phyloP scores from a whole-genome alignment of 2,888 invertebrate species.

The Polia nebulosa region DNA sequence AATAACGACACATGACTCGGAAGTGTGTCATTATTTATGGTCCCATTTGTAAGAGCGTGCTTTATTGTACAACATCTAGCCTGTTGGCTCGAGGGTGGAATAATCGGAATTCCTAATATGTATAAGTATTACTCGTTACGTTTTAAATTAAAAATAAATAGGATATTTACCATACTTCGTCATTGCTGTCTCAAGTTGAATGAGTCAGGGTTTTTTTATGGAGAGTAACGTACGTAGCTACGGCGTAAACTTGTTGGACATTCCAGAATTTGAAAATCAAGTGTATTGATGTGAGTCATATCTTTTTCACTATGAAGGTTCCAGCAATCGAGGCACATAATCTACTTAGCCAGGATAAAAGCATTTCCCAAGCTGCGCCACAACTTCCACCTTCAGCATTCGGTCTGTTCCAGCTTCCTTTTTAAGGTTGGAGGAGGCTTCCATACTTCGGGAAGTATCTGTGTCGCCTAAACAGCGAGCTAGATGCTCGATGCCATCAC shows the following conservation, averaged over 20 bases:
- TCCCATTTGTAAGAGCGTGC: conserved; percentile 63
- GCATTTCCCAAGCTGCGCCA: too few species aligned
- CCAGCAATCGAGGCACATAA: too few species aligned
- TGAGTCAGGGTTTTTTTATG: conserved; percentile 36
- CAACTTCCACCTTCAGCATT: too few species aligned
- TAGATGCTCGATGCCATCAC: too few species aligned
- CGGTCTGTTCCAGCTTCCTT: too few species aligned
- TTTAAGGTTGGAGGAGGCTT: too few species aligned
- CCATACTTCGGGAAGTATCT: too few species aligned
- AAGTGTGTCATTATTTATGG: conserved; percentile 60
- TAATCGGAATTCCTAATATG: conserved; percentile 70
- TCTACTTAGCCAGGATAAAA: too few species aligned
- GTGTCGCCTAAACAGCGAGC: too few species aligned
- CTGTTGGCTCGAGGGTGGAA: conserved; percentile 52
- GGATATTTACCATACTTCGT: conserved; percentile 45
- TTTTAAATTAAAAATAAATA: conserved; percentile 62
- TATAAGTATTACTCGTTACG: conserved; percentile 50
- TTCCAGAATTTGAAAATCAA: background rate
- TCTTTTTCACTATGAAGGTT: too few species aligned
- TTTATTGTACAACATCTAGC: conserved; percentile 69
- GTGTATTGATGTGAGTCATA: too few species aligned
- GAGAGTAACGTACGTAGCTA: background rate
- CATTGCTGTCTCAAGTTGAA: conserved; percentile 4
- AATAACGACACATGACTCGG: conserved; percentile 61
- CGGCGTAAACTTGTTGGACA: background rate